Conservation (phyloP, 2,888 invertebrate species). For the Yponomeuta sedellus region DNA sequence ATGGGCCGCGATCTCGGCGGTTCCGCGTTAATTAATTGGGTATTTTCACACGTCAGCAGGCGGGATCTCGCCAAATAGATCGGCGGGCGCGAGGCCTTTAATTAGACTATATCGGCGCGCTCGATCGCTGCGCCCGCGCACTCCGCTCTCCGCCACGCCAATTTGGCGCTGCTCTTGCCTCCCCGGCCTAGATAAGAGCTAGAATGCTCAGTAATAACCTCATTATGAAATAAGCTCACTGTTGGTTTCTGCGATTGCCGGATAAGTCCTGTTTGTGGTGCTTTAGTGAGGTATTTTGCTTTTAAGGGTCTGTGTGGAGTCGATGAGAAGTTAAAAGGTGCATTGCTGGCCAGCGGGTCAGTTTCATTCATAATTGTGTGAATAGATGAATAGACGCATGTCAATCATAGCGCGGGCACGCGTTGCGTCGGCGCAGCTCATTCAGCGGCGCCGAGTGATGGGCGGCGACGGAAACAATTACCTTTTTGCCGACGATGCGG, state of each 20-base stretch:
- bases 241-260: conserved; percentile 49
- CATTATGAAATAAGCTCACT: conserved; percentile 67
- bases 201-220: conserved; percentile 72
- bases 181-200: conserved; percentile 61
- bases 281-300: conserved; percentile 13
- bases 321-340: not conserved
- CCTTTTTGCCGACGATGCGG: conserved; percentile 61
- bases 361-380: not conserved
- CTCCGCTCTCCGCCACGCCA: conserved; percentile 69
- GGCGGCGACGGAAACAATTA: conserved; percentile 65
- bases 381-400: conserved; percentile 5
- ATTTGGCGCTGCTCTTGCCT: conserved; percentile 67
- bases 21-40: conserved; percentile 75
- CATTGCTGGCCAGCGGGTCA: conserved; percentile 1
- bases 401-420: conserved; percentile 1
- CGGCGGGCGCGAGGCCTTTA: conserved; percentile 65
- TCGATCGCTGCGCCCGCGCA: conserved; percentile 65
- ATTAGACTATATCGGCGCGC: conserved; percentile 67
- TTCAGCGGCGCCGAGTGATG: conserved; percentile 35
- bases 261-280: conserved; percentile 31
- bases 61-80: conserved; percentile 75
- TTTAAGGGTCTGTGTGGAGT: conserved; percentile 18
- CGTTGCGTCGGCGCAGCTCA: not conserved
- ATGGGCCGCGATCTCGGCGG: conserved; percentile 53
- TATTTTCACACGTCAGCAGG: conserved; percentile 75